Evolutionary conservation across 1,140 invertebrate species (phyloP).

Genomic region (Sminthurides bifidus): DNA sequence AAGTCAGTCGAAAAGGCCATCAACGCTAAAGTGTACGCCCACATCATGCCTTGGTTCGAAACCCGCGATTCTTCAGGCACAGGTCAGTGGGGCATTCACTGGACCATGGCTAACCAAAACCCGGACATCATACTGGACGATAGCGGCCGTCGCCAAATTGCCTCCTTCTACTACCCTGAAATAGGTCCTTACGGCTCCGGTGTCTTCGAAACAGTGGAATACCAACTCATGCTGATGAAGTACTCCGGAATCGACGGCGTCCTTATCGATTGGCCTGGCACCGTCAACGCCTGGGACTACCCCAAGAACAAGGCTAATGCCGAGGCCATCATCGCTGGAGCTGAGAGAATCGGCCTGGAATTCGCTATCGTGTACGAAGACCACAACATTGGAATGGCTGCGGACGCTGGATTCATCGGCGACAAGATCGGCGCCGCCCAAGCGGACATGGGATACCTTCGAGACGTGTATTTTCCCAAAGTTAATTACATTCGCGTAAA

Average conservation of each 20-base stretch:
- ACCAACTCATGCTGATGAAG: conserved; percentile 18
- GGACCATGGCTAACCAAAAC: conserved; percentile 18
- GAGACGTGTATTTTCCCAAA: conserved; percentile 15
- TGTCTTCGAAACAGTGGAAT: conserved; percentile 10
- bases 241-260: conserved; percentile 21
- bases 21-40: conserved; percentile 3
- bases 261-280: conserved; percentile 26
- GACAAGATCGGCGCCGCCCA: conserved; percentile 14
- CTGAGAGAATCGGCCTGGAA: conserved; percentile 11
- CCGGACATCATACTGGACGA: conserved; percentile 11
- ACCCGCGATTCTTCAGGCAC: not conserved
- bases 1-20: conserved; percentile 3
- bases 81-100: conserved; percentile 6
- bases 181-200: conserved; percentile 19
- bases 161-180: conserved; percentile 20
- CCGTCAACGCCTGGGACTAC: conserved; percentile 18
- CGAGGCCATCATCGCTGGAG: conserved; percentile 12
- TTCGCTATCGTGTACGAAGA: conserved; percentile 27
- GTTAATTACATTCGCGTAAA: conserved; percentile 21
- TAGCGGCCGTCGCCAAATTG: conserved; percentile 12
- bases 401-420: conserved; percentile 20
- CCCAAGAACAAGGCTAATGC: conserved; percentile 21
- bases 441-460: conserved; percentile 20
- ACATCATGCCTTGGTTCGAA: conserved; percentile 17
- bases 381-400: conserved; percentile 22